phyloP scores from a whole-genome alignment of 2,113 vertebrate species.

The Hippoglossus stenolepis region DNA sequence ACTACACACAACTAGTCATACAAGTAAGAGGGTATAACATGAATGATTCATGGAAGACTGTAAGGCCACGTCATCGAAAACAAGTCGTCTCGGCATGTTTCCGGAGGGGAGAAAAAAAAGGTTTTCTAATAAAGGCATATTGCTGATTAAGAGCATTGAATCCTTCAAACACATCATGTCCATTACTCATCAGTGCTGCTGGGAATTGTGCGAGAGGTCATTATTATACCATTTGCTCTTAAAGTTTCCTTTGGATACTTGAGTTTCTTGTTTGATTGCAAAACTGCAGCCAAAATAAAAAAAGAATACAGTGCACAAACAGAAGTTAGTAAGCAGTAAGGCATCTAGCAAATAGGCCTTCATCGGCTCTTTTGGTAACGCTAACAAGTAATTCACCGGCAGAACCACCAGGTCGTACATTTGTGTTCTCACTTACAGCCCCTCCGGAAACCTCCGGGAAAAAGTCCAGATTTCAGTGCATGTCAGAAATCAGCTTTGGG shows the following conservation, averaged over 20 bases:
- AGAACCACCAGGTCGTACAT: too few species aligned
- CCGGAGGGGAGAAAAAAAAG: neutral
- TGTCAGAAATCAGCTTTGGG: too few species aligned
- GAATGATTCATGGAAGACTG: conserved; percentile 4
- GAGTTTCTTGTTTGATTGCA: too few species aligned
- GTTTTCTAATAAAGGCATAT: conserved; percentile 6
- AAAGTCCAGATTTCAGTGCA: too few species aligned
- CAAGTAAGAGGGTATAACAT: neutral
- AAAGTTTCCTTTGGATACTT: neutral
- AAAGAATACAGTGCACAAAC: too few species aligned
- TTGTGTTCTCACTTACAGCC: neutral
- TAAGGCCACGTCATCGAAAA: conserved; percentile 17
- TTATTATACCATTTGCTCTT: neutral
- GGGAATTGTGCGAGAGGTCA: conserved; percentile 9
- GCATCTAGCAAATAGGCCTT: too few species aligned
- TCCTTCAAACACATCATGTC: conserved; percentile 9
- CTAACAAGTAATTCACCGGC: too few species aligned
- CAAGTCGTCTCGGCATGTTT: conserved; percentile 2
- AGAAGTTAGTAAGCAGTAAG: too few species aligned
- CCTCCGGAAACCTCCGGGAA: too few species aligned
- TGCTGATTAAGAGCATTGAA: conserved; percentile 24
- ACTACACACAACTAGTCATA: conserved; percentile 1
- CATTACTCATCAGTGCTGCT: conserved; percentile 16
- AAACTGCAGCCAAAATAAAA: too few species aligned
- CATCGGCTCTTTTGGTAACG: too few species aligned